A percentile compares a stretch with the other conserved stretches of the same genome.
These are phyloP conservation scores for Passerina amoena DNA, from an alignment of 2,113 vertebrate genomes.

Conservation along the genomic window DNA sequence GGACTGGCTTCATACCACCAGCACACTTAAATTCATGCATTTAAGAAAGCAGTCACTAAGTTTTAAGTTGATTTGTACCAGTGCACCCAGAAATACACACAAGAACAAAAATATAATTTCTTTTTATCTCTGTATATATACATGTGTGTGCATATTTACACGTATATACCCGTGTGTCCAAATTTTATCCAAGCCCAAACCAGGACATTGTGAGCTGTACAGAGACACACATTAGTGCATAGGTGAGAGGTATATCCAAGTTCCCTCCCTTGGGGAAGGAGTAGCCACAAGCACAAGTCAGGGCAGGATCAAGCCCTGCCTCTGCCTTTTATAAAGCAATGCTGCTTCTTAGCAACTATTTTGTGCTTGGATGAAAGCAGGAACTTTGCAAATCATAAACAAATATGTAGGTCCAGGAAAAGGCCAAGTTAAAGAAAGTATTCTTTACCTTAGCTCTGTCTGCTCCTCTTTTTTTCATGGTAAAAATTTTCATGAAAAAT, in stretches of 20 bases:
- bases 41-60: background rate
- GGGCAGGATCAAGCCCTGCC: background rate
- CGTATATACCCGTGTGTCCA: background rate
- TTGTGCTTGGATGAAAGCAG: slow-evolving; percentile 41
- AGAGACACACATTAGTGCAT: background rate
- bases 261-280: background rate
- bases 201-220: background rate
- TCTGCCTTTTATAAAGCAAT: background rate
- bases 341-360: slow-evolving; percentile 66
- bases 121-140: background rate
- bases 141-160: background rate
- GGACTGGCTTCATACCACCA: background rate
- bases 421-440: slow-evolving; percentile 4
- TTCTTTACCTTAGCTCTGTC: background rate
- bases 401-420: slow-evolving; percentile 9
- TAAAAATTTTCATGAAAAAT: background rate
- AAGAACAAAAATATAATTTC: background rate
- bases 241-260: background rate
- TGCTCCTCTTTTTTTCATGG: background rate
- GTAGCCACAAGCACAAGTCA: background rate
- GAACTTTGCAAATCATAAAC: slow-evolving; percentile 51
- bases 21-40: background rate
- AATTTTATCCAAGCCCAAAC: background rate
- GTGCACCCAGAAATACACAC: background rate
- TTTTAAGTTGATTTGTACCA: background rate